phyloP scores from a whole-genome alignment of 2,888 invertebrate species.

The Callinectes sapidus region DNA sequence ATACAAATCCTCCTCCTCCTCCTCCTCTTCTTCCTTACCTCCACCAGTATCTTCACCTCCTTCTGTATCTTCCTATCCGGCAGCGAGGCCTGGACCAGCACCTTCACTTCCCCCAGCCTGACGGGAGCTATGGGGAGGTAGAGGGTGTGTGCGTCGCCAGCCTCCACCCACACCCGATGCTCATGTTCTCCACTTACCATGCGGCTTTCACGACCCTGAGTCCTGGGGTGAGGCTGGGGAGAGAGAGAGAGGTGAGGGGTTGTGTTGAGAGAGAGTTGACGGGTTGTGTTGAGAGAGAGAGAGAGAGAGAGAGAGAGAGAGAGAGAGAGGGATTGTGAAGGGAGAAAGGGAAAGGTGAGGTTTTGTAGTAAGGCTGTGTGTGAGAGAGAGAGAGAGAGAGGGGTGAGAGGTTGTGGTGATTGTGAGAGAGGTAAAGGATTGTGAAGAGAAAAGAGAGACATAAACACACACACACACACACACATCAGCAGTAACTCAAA shows the following conservation, averaged over 20 bases:
- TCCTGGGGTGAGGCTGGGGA: slow-evolving; percentile 10
- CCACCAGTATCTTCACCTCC: slow-evolving; percentile 59
- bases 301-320: too few relatives aligned
- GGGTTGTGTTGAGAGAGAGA: too few relatives aligned
- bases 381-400: too few relatives aligned
- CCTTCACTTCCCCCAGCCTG: slow-evolving; percentile 52
- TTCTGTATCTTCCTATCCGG: slow-evolving; percentile 62
- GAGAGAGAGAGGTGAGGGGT: neutral
- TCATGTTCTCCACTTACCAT: slow-evolving; percentile 67
- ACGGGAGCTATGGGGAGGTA: slow-evolving; percentile 71
- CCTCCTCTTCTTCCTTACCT: slow-evolving; percentile 48
- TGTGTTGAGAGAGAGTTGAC: neutral
- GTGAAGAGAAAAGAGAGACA: too few relatives aligned
- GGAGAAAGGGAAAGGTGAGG: too few relatives aligned
- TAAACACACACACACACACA: too few relatives aligned
- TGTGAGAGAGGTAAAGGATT: too few relatives aligned
- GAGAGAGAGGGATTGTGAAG: too few relatives aligned
- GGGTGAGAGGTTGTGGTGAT: too few relatives aligned
- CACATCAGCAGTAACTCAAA: too few relatives aligned
- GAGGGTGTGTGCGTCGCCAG: slow-evolving; percentile 65
- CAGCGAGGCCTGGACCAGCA: slow-evolving; percentile 69
- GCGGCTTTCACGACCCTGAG: neutral
- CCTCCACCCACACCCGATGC: slow-evolving; percentile 62
- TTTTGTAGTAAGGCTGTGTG: too few relatives aligned
- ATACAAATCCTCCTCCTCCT: neutral